Conservation (phyloP, 2,797 vertebrate species). For the Microctenopoma steveboyesi region DNA sequence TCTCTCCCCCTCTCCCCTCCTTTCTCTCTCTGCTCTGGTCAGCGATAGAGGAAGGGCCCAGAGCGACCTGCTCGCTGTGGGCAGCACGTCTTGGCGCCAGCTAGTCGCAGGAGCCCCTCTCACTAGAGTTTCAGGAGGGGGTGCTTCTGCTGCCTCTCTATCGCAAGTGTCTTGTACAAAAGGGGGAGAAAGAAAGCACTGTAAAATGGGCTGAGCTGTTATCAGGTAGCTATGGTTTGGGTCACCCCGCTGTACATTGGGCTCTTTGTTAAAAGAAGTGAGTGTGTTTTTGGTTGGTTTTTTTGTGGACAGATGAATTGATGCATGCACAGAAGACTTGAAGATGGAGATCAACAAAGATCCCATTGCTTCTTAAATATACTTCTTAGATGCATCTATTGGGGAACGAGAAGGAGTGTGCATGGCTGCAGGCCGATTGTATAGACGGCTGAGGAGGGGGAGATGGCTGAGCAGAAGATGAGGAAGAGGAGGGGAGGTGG, state of each 20-base stretch:
- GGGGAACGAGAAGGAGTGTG: slow-evolving; percentile 72
- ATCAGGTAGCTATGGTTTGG: slow-evolving; percentile 83
- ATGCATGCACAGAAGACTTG: slow-evolving; percentile 66
- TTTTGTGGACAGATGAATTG: slow-evolving; percentile 52
- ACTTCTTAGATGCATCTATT: slow-evolving; percentile 88
- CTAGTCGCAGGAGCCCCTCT: slow-evolving; percentile 93
- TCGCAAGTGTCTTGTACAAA: slow-evolving; percentile 85
- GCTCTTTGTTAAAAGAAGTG: slow-evolving; percentile 83
- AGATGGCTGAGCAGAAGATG: slow-evolving; percentile 36
- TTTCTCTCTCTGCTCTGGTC: slow-evolving; percentile 84
- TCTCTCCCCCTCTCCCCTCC: slow-evolving; percentile 33
- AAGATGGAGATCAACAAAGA: slow-evolving; percentile 70
- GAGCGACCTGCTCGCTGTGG: slow-evolving; percentile 93
- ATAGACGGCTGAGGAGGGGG: slow-evolving; percentile 70
- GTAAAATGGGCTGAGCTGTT: slow-evolving; percentile 80
- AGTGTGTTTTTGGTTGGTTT: slow-evolving; percentile 58
- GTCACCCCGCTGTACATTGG: slow-evolving; percentile 81
- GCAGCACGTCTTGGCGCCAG: slow-evolving; percentile 94
- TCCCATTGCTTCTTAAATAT: slow-evolving; percentile 85
- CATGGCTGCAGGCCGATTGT: slow-evolving; percentile 48
- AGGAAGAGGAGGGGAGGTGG: slow-evolving; percentile 55
- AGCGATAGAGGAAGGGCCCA: slow-evolving; percentile 95
- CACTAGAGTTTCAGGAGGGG: slow-evolving; percentile 71
- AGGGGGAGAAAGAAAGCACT: slow-evolving; percentile 57
- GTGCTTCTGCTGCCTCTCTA: slow-evolving; percentile 69